These are phyloP conservation scores for Cardinalis cardinalis DNA, from an alignment of 2,113 vertebrate genomes.

Conservation along the genomic window DNA sequence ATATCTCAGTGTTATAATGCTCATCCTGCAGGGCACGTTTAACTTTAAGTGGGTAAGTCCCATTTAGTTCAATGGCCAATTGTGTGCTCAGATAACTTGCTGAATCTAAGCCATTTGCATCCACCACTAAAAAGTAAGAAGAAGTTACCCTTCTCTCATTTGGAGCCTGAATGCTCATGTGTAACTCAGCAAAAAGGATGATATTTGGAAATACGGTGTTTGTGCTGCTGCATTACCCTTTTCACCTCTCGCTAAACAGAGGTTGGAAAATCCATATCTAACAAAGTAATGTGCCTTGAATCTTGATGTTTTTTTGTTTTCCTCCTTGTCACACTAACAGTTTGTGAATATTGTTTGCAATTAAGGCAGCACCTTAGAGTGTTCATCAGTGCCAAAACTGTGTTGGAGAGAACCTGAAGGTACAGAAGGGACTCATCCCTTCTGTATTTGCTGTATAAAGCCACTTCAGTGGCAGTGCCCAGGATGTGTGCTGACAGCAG, in stretches of 20 bases:
- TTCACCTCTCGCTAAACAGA: background rate
- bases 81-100: background rate
- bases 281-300: background rate
- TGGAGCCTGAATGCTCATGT: background rate
- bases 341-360: background rate
- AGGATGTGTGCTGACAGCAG: background rate
- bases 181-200: background rate
- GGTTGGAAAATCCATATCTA: background rate
- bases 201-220: background rate
- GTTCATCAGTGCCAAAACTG: background rate
- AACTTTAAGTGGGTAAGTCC: slow-evolving; percentile 1
- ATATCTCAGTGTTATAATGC: background rate
- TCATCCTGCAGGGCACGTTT: slow-evolving; percentile 1
- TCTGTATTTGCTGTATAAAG: background rate
- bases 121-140: background rate
- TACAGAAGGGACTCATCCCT: background rate
- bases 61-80: slow-evolving; percentile 38
- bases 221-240: background rate
- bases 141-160: background rate
- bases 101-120: slow-evolving; percentile 11
- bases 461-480: background rate
- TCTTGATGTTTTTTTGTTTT: background rate
- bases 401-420: background rate
- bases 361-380: background rate
- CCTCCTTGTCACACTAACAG: background rate